These are phyloP conservation scores for Notarius lentiginosus DNA, from an alignment of 2,113 vertebrate genomes.

Conservation along the genomic window DNA sequence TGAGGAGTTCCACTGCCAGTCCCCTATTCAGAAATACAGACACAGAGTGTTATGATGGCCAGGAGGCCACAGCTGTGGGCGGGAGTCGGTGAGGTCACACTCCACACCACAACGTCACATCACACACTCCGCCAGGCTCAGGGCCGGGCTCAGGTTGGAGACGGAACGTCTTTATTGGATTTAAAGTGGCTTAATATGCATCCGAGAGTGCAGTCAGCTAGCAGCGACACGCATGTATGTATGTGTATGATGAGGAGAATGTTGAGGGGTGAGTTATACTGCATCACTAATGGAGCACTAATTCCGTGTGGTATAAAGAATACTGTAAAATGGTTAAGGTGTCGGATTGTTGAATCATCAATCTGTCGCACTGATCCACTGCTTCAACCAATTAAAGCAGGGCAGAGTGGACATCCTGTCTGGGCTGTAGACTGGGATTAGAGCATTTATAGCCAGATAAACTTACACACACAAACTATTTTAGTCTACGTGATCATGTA, in stretches of 20 bases:
- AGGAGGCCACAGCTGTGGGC: conserved; percentile 32
- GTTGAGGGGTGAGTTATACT: background rate
- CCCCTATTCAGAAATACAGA: conserved; percentile 62
- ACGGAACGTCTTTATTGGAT: background rate
- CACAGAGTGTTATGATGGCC: conserved; percentile 56
- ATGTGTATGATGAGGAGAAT: background rate
- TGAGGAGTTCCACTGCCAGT: conserved; percentile 60
- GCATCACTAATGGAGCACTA: background rate
- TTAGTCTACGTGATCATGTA: background rate
- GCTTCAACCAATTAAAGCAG: background rate
- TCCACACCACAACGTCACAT: conserved; percentile 11
- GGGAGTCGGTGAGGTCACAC: background rate
- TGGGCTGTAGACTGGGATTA: background rate
- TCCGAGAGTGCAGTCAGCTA: background rate
- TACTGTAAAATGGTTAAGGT: background rate
- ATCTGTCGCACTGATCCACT: background rate
- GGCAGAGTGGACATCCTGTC: background rate
- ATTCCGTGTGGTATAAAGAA: background rate
- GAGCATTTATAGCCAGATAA: background rate
- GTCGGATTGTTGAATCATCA: background rate
- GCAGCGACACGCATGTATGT: background rate
- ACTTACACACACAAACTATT: background rate
- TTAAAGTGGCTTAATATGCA: background rate
- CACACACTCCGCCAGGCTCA: background rate
- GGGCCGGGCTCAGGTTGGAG: no score